phyloP scores from a whole-genome alignment of 2,797 vertebrate genomes.

The Margarornis squamiger region DNA sequence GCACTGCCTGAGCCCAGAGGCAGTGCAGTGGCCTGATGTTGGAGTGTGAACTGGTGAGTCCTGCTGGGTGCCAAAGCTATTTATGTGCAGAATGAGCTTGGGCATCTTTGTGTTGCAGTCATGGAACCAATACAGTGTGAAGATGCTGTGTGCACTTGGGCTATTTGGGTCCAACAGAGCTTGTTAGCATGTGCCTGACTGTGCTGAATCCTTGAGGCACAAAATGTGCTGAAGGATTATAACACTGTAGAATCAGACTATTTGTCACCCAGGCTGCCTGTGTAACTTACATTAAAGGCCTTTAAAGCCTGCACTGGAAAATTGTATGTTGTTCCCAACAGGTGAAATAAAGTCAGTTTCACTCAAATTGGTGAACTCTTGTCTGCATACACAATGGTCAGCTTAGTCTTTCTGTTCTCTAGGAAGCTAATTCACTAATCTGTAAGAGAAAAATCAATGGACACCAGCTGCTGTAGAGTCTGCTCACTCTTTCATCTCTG shows the following conservation, averaged over 20 bases:
- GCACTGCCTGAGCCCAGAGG: not conserved
- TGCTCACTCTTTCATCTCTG: not conserved
- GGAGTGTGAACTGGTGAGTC: not conserved
- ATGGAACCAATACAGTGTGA: not conserved
- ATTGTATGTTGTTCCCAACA: not conserved
- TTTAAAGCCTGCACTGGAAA: not conserved
- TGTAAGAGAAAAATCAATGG: not conserved
- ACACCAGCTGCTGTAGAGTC: not conserved
- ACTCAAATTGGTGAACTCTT: not conserved
- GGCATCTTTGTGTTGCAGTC: not conserved
- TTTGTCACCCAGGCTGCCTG: not conserved
- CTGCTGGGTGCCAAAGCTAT: not conserved
- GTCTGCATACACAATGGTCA: not conserved
- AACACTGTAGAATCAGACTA: rapidly evolving
- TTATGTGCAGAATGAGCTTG: not conserved
- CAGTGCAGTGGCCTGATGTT: not conserved
- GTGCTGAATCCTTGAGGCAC: not conserved
- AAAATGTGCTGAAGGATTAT: not conserved
- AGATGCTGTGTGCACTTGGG: not conserved
- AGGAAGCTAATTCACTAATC: not conserved
- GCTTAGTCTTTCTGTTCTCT: not conserved
- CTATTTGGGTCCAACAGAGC: not conserved
- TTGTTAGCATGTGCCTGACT: not conserved
- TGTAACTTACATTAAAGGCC: not conserved
- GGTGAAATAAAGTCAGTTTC: not conserved